Conservation (phyloP, 2,113 vertebrate species). For the Thryonomys swinderianus region DNA sequence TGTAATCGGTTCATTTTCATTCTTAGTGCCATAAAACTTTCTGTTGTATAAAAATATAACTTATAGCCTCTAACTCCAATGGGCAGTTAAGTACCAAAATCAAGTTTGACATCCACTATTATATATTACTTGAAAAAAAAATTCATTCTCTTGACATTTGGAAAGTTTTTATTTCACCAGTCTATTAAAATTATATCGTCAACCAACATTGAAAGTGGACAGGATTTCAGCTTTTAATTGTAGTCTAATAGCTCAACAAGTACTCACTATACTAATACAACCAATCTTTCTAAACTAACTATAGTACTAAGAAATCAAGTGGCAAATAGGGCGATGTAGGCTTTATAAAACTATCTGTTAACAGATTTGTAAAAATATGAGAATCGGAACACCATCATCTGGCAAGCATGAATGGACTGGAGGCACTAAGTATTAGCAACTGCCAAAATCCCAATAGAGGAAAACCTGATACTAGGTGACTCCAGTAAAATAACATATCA, state of each 20-base stretch:
- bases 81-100: neutral
- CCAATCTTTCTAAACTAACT: neutral
- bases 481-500: neutral
- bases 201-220: neutral
- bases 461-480: neutral
- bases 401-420: neutral
- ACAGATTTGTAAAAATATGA: slow-evolving; percentile 2
- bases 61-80: neutral
- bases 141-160: neutral
- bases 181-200: neutral
- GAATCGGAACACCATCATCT: neutral
- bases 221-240: neutral
- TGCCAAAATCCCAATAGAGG: neutral
- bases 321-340: neutral
- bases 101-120: neutral
- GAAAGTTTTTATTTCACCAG: too few species aligned
- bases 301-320: slow-evolving; percentile 11
- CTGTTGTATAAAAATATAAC: neutral
- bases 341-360: neutral
- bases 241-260: neutral
- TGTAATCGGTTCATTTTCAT: neutral
- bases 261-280: neutral
- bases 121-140: neutral
- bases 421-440: neutral
- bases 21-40: neutral